These are phyloP conservation scores for Caenorhabditis latens DNA, from an alignment of 1,140 invertebrate genomes.

Conservation along the genomic window DNA sequence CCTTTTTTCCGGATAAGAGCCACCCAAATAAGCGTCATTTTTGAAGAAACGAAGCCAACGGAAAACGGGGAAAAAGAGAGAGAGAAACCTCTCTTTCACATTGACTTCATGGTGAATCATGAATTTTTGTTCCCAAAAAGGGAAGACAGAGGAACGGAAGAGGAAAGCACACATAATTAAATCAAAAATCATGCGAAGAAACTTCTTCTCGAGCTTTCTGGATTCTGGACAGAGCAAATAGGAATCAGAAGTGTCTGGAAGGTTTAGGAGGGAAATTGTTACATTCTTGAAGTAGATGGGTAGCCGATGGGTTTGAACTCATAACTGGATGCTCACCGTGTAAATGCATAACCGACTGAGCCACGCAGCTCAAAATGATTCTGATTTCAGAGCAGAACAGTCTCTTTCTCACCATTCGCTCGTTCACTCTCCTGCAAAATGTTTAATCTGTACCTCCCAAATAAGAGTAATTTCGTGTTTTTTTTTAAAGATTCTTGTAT, in stretches of 20 bases:
- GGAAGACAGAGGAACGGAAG: conserved; percentile 4
- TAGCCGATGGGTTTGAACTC: too few relatives aligned
- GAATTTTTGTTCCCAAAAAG: neutral
- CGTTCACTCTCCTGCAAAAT: too few relatives aligned
- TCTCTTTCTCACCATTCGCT: too few relatives aligned
- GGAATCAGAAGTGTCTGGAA: neutral
- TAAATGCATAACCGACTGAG: too few relatives aligned
- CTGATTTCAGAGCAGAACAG: too few relatives aligned
- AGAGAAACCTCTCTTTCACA: neutral
- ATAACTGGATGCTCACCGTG: too few relatives aligned
- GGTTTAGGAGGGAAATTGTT: too few relatives aligned
- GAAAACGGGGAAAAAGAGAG: neutral
- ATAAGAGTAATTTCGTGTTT: too few relatives aligned
- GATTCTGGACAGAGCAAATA: neutral
- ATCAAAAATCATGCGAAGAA: conserved; percentile 25
- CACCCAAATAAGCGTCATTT: conserved; percentile 38
- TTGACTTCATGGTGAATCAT: conserved; percentile 22
- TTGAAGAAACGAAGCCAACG: conserved; percentile 36
- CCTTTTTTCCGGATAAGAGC: conserved; percentile 8
- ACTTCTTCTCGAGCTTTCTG: neutral
- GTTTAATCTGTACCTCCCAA: too few relatives aligned
- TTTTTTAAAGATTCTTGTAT: too few relatives aligned
- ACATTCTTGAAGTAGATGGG: too few relatives aligned
- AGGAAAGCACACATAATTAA: conserved; percentile 22
- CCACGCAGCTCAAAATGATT: too few relatives aligned